A percentile compares a stretch with the other conserved stretches of the same genome.
Conservation (phyloP, 1,140 invertebrate genomes). For the Macrosteles quadrilineatus region DNA sequence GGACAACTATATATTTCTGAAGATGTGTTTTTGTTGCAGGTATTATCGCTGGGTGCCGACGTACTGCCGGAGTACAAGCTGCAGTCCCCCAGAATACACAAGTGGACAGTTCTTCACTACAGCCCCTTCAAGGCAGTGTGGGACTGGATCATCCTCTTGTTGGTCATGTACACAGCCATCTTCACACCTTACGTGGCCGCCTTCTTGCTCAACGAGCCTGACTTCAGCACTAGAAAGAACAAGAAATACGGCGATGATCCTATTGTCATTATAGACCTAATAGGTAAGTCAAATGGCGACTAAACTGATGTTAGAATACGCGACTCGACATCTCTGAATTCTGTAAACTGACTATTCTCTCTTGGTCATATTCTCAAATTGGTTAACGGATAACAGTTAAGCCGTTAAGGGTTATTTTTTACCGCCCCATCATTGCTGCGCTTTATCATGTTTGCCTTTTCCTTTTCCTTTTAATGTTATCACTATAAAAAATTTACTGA, state of each 20-base stretch:
- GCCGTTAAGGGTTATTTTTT: too few relatives aligned
- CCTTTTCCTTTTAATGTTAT: too few relatives aligned
- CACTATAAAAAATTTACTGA: too few relatives aligned
- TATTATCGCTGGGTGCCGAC: constrained; percentile 89
- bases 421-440: too few relatives aligned
- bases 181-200: constrained; percentile 99
- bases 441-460: too few relatives aligned
- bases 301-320: too few relatives aligned
- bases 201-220: constrained; percentile 90
- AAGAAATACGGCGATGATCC: constrained; percentile 80
- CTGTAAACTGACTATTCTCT: too few relatives aligned
- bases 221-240: constrained; percentile 63
- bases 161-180: constrained; percentile 99
- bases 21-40: constrained; percentile 70
- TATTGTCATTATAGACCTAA: constrained; percentile 87
- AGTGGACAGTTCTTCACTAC: constrained; percentile 98
- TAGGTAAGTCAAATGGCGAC: constrained; percentile 63
- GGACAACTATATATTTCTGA: too few relatives aligned
- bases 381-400: too few relatives aligned
- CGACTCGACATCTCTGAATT: too few relatives aligned
- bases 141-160: constrained; percentile 97
- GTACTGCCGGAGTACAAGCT: constrained; percentile 95
- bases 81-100: constrained; percentile 87
- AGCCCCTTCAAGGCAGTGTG: constrained; percentile 98
- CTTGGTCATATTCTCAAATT: too few relatives aligned